Conservation (phyloP, 1,140 invertebrate genomes). For the Thalassaphorura encarpata region DNA sequence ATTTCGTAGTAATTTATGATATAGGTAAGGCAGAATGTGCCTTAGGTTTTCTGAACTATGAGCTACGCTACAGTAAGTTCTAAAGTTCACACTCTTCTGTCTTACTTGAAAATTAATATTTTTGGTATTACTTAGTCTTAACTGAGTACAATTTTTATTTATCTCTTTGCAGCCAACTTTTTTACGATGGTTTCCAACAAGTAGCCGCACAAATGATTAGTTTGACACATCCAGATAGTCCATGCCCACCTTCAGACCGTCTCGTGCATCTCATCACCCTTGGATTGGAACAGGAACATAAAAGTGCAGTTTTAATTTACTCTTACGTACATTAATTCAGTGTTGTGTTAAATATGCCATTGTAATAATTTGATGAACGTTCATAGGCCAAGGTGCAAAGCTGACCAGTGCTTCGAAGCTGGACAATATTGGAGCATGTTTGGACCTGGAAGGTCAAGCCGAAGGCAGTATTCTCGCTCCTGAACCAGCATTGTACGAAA, state of each 20-base stretch:
- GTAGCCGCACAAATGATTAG: conserved; percentile 57
- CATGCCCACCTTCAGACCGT: conserved; percentile 90
- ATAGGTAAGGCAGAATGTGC: neutral
- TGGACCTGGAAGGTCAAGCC: conserved; percentile 86
- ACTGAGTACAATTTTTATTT: neutral
- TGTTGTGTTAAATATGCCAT: neutral
- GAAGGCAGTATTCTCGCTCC: conserved; percentile 80
- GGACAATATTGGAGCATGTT: conserved; percentile 46
- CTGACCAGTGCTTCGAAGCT: conserved; percentile 25
- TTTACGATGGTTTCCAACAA: conserved; percentile 86
- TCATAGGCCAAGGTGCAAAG: conserved; percentile 45
- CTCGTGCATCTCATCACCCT: conserved; percentile 72
- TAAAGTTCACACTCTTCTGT: too few species aligned
- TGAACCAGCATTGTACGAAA: conserved; percentile 92
- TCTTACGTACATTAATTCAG: neutral
- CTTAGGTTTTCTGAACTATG: too few species aligned
- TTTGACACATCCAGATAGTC: conserved; percentile 75
- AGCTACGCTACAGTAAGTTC: too few species aligned
- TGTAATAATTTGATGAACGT: conserved; percentile 13
- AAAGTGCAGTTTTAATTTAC: conserved; percentile 37
- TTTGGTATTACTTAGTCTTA: too few species aligned
- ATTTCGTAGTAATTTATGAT: neutral
- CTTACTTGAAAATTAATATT: too few species aligned
- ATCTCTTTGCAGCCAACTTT: conserved; percentile 61
- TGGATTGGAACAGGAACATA: conserved; percentile 76